phyloP scores from a whole-genome alignment of 2,888 invertebrate species.

The Volucella inanis region DNA sequence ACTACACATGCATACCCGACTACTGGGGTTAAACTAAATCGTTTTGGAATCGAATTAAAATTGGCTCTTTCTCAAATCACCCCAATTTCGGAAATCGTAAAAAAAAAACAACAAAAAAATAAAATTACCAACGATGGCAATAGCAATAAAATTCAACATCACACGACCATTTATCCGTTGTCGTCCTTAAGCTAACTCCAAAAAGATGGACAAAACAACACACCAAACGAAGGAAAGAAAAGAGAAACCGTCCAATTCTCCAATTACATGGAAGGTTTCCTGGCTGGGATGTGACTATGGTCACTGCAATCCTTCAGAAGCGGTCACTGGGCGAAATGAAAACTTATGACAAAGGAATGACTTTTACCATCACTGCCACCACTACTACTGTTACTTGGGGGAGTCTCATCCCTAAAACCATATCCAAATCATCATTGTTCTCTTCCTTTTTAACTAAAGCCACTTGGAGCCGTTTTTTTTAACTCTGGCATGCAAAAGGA shows the following conservation, averaged over 20 bases:
- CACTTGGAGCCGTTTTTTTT: conserved; percentile 71
- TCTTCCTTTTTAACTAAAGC: conserved; percentile 60
- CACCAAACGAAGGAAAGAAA: neutral
- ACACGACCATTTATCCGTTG: conserved; percentile 70
- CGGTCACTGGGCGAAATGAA: conserved; percentile 53
- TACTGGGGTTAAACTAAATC: conserved; percentile 70
- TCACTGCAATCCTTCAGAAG: conserved; percentile 64
- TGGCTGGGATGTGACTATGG: conserved; percentile 55
- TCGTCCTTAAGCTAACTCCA: conserved; percentile 43
- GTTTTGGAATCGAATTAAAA: conserved; percentile 74
- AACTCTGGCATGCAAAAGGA: conserved; percentile 70
- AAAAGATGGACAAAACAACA: conserved; percentile 32
- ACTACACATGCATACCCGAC: conserved; percentile 29
- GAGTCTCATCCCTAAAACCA: conserved; percentile 26
- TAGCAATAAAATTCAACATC: conserved; percentile 72
- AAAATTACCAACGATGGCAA: conserved; percentile 46
- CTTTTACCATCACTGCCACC: conserved; percentile 9
- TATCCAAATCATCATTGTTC: conserved; percentile 62
- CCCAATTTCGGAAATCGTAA: conserved; percentile 70
- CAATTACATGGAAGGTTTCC: conserved; percentile 60
- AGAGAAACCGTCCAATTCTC: conserved; percentile 54
- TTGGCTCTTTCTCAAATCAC: conserved; percentile 73
- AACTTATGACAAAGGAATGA: conserved; percentile 73
- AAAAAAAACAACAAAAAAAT: conserved; percentile 55
- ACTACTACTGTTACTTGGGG: neutral